Base-by-base conservation (phyloP, 2,113 vertebrate species). In the Brevimyrus niger region DNA sequence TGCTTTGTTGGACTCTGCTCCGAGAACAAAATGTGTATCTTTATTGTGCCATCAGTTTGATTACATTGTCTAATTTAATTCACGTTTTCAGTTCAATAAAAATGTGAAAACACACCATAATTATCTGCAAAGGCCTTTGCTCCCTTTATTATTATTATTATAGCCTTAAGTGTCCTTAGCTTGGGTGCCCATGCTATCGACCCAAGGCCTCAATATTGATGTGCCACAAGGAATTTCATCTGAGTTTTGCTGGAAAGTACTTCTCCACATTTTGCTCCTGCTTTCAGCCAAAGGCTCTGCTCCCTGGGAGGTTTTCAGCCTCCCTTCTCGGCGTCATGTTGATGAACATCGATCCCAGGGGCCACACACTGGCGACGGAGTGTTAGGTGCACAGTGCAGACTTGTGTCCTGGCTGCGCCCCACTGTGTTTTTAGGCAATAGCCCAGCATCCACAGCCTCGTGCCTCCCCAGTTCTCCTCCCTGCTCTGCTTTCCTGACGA, bases 31-130 rank as follows among this genome's bases (percentile, higher is more conserved):
- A 89, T 93, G 90, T 92, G 88, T 89, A 89, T 93, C 91, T 94
- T 94, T 93, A 73, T 93, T 92, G 93, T 94, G 92, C 92, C 91
- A 53, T 92, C 87, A 90, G 90, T 92, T 91, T 92, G 76, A 94
- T 92, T 91, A 89, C 93, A 90, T 53, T 86, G 9, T 94, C 94
- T 94, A 93, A 95, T 95, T 95, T 95, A 95, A 95, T 93, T 93
- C 92, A 94, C 94, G 93, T 94, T 94, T 94, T 93, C 76, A 73
- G 93, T 94, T 94, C 93, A 95, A 95, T 95, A 95, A 95, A 94
- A 94, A 92, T 46, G 6, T 80, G 44, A 91, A 94, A 93, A 93
- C 53, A 90, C 89, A 27, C 10, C 15, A 80, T 42, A 47, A 47
- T 47, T n/a, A 47, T 44, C 82, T 84, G 38, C n/a, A 21, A 80